Evolutionary conservation across 1,140 invertebrate species (phyloP).

Genomic region (Archivesica marissinica): DNA sequence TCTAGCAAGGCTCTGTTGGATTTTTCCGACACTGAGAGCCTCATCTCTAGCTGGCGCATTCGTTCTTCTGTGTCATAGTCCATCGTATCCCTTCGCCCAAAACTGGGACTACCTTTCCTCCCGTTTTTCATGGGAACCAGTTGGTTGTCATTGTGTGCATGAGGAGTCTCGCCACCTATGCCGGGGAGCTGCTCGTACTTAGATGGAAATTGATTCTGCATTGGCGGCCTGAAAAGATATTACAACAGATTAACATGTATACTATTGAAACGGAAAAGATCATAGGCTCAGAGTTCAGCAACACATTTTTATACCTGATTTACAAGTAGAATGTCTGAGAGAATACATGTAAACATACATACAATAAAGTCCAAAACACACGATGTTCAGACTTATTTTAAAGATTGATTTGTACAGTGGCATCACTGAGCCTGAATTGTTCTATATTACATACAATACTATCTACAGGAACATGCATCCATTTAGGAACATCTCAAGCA

Average conservation of each 20-base stretch:
- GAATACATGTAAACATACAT: no score
- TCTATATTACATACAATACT: no score
- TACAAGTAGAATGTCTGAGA: no score
- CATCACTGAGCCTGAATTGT: no score
- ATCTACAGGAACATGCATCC: no score
- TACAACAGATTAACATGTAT: neutral
- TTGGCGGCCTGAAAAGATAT: constrained; percentile 73
- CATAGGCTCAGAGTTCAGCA: no score
- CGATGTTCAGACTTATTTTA: no score
- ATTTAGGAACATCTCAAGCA: no score
- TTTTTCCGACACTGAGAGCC: constrained; percentile 81
- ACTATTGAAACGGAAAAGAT: neutral
- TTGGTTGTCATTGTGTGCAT: constrained; percentile 64
- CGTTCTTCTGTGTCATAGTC: constrained; percentile 76
- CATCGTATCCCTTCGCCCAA: constrained; percentile 14
- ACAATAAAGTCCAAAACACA: no score
- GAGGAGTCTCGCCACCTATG: constrained; percentile 71
- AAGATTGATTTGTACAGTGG: no score
- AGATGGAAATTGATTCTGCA: constrained; percentile 71
- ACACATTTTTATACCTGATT: no score
- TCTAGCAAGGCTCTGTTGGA: constrained; percentile 83
- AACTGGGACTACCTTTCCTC: constrained; percentile 62
- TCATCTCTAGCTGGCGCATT: constrained; percentile 78
- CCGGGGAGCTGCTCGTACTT: constrained; percentile 77
- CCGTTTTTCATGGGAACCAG: constrained; percentile 68